Percentiles rank a stretch among this genome's conserved stretches.
Conservation (phyloP, 1,140 invertebrate genomes). For the Pseudomyrmex gracilis region DNA sequence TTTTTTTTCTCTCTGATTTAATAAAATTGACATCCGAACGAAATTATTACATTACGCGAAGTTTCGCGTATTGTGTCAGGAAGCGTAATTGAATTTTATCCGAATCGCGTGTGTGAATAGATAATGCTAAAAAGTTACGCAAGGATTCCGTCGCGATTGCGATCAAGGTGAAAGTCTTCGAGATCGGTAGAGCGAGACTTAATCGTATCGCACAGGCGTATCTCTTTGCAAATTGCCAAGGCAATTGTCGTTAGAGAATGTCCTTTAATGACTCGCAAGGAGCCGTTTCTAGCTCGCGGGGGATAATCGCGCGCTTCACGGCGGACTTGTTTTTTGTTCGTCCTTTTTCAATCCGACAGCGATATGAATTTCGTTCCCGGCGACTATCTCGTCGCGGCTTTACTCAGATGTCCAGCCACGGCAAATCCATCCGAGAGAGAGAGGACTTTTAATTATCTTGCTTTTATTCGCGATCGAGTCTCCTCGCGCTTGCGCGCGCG, state of each 20-base stretch:
- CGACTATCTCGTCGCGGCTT: slow-evolving; percentile 6
- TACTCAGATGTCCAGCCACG: neutral
- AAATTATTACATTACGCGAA: neutral
- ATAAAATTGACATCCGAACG: no score
- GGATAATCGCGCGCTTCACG: slow-evolving; percentile 49
- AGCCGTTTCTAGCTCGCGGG: slow-evolving; percentile 13
- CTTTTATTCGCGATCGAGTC: slow-evolving; percentile 23
- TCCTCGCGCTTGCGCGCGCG: neutral
- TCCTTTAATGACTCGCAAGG: slow-evolving; percentile 63
- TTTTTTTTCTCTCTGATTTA: no score
- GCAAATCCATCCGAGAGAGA: neutral
- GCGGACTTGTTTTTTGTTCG: neutral
- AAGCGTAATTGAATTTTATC: neutral
- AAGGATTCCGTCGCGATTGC: slow-evolving; percentile 65
- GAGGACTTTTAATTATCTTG: slow-evolving; percentile 39
- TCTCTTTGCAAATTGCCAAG: slow-evolving; percentile 57
- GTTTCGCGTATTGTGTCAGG: no score
- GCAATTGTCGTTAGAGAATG: slow-evolving; percentile 61
- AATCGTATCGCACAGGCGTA: slow-evolving; percentile 52
- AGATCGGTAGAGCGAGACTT: slow-evolving; percentile 65
- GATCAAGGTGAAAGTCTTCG: slow-evolving; percentile 74
- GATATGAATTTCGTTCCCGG: slow-evolving; percentile 11
- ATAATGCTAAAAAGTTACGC: slow-evolving; percentile 70
- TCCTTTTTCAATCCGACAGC: slow-evolving; percentile 35
- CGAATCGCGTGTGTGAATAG: slow-evolving; percentile 64